Conservation (phyloP, 2,888 invertebrate species). For the Gisinianus flammeolus region DNA sequence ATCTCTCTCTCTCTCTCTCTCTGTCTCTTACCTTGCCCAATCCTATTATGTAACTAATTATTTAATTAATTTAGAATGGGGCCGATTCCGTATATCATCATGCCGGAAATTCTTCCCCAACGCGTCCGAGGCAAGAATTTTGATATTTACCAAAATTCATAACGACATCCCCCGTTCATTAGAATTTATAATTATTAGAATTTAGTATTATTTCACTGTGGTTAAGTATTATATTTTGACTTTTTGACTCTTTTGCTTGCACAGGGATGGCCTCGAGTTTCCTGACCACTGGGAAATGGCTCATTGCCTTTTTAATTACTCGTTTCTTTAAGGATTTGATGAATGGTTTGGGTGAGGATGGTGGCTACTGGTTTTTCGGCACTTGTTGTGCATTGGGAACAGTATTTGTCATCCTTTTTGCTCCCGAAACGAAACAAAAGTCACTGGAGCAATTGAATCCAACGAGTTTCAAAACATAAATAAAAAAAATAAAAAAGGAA, state of each 20-base stretch:
- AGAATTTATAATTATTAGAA: not conserved
- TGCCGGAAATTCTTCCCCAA: constrained; percentile 19
- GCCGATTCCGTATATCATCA: not conserved
- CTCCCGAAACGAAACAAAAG: constrained; percentile 1
- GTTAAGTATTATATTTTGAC: not conserved
- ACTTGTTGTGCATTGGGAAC: constrained; percentile 44
- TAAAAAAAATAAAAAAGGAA: too few relatives aligned
- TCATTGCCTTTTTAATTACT: constrained; percentile 48
- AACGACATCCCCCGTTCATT: too few relatives aligned
- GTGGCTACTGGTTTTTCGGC: constrained; percentile 52
- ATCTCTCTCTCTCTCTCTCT: too few relatives aligned
- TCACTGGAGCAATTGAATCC: constrained; percentile 10
- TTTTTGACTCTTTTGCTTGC: not conserved
- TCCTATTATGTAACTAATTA: not conserved
- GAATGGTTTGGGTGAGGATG: constrained; percentile 40
- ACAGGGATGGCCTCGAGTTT: constrained; percentile 48
- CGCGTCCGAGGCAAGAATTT: constrained; percentile 20
- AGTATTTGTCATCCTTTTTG: constrained; percentile 38
- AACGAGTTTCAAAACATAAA: too few relatives aligned
- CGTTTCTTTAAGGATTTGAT: constrained; percentile 49
- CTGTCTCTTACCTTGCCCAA: constrained; percentile 67
- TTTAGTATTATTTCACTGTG: not conserved
- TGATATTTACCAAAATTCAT: too few relatives aligned
- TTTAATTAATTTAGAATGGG: not conserved
- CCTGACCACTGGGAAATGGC: constrained; percentile 51